A percentile compares a stretch with the other conserved stretches of the same genome.
phyloP scores from a whole-genome alignment of 2,797 vertebrate genomes.

The Lepus oiostolus region DNA sequence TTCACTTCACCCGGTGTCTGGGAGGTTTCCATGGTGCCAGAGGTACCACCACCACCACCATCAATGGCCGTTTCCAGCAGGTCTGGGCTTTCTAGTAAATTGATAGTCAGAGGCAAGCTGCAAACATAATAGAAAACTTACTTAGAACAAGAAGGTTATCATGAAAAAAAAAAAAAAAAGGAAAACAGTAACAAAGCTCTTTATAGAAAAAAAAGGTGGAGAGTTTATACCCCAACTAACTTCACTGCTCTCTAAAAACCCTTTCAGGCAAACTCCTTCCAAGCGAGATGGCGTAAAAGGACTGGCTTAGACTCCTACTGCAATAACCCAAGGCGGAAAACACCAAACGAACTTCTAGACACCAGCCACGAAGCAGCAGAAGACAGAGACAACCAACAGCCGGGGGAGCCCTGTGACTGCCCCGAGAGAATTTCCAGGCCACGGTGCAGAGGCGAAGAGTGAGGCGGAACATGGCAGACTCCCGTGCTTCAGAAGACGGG shows the following conservation, averaged over 20 bases:
- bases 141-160: constrained; percentile 58
- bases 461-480: neutral
- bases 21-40: constrained; percentile 83
- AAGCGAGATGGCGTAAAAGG: neutral
- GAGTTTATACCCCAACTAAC: constrained; percentile 5
- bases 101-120: constrained; percentile 90
- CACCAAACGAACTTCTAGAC: constrained; percentile 12
- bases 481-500: neutral
- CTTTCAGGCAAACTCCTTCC: constrained; percentile 1
- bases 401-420: neutral
- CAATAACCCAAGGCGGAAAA: neutral
- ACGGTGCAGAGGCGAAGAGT: neutral
- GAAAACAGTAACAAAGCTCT: constrained; percentile 44
- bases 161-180: constrained; percentile 52
- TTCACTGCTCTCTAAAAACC: constrained; percentile 49
- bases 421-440: neutral
- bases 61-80: constrained; percentile 93
- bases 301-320: neutral
- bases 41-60: constrained; percentile 86
- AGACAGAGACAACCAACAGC: neutral
- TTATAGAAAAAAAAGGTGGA: constrained; percentile 40
- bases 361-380: neutral
- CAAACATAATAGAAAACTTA: constrained; percentile 82
- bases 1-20: constrained; percentile 86
- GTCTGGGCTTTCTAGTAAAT: constrained; percentile 88